Conservation (phyloP, 2,888 invertebrate genomes). For the Coenonympha arcania region DNA sequence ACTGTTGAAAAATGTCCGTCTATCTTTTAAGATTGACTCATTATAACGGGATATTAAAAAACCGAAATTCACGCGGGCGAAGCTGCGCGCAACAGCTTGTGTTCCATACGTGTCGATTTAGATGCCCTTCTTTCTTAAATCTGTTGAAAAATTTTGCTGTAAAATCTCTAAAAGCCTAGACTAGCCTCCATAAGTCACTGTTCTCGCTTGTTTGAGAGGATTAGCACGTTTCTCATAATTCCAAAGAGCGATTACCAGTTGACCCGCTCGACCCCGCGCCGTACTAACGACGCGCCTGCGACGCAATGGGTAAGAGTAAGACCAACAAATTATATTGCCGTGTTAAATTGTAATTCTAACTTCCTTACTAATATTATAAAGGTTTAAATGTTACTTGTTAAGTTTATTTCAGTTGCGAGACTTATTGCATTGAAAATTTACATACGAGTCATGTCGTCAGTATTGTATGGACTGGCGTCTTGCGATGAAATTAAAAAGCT, state of each 20-base stretch:
- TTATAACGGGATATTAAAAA: too few relatives aligned
- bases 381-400: conserved; percentile 5
- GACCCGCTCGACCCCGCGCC: conserved; percentile 3
- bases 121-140: too few relatives aligned
- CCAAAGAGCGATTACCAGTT: conserved; percentile 14
- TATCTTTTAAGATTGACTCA: too few relatives aligned
- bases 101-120: too few relatives aligned
- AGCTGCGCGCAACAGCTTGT: too few relatives aligned
- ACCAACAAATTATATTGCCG: conserved; percentile 15
- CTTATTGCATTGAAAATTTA: not conserved
- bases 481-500: too few relatives aligned
- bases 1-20: too few relatives aligned
- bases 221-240: conserved; percentile 14
- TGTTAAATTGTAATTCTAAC: conserved; percentile 15
- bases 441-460: not conserved
- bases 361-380: conserved; percentile 12
- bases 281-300: conserved; percentile 12
- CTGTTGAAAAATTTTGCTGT: too few relatives aligned
- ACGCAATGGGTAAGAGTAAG: conserved; percentile 15
- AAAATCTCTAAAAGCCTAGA: too few relatives aligned
- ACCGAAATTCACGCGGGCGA: too few relatives aligned
- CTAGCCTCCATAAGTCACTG: not conserved
- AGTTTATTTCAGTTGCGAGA: not conserved
- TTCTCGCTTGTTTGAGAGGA: conserved; percentile 6
- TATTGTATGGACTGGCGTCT: too few relatives aligned